A percentile compares a stretch with the other conserved stretches of the same genome.
These are phyloP conservation scores for Crocidura indochinensis DNA, from an alignment of 2,797 vertebrate genomes.

Conservation along the genomic window DNA sequence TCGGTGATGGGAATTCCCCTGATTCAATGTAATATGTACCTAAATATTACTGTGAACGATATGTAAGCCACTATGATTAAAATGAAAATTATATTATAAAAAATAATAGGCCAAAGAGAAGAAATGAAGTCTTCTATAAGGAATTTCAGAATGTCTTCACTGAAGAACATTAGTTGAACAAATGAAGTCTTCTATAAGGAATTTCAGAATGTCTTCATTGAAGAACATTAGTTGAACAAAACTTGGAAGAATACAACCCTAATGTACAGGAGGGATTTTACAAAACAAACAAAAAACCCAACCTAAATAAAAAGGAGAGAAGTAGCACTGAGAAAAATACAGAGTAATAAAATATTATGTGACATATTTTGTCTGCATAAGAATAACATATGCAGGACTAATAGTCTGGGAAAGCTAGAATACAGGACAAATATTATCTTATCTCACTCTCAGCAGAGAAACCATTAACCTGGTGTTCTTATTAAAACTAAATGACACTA, in stretches of 20 bases:
- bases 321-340: neutral
- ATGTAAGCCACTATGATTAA: too few relatives aligned
- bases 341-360: neutral
- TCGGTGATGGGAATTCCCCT: too few relatives aligned
- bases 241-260: constrained; percentile 20
- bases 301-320: neutral
- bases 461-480: constrained; percentile 60
- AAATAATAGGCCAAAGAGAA: neutral
- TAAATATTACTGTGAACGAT: too few relatives aligned
- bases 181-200: neutral
- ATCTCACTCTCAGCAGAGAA: constrained; percentile 55
- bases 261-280: neutral
- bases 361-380: neutral
- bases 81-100: too few relatives aligned
- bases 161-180: neutral
- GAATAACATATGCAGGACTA: neutral
- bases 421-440: constrained; percentile 36
- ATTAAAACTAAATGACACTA: constrained; percentile 57
- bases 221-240: neutral
- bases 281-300: neutral
- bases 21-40: too few relatives aligned
- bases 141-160: neutral
- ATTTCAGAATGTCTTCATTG: constrained; percentile 10
- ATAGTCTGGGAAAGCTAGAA: neutral
- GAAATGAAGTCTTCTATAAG: neutral